Conservation (phyloP, 2,888 invertebrate genomes). For the Autographa pulchrina region DNA sequence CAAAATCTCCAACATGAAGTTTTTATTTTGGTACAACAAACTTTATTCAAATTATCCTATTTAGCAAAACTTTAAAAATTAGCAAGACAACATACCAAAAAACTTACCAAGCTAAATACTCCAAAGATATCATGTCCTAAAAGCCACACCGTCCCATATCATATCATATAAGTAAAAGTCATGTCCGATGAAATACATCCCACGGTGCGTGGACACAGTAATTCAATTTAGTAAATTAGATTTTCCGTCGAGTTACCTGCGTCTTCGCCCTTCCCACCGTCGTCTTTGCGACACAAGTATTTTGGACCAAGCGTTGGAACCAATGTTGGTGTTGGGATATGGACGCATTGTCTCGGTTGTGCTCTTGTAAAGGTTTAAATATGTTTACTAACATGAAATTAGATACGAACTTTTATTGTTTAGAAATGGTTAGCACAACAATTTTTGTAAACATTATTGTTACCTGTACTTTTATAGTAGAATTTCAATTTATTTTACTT, state of each 20-base stretch:
- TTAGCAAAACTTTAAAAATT: neutral
- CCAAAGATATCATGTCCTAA: constrained; percentile 7
- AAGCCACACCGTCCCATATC: constrained; percentile 28
- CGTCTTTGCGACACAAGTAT: constrained; percentile 64
- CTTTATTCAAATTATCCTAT: too few relatives aligned
- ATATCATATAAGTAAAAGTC: constrained; percentile 36
- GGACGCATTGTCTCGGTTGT: neutral
- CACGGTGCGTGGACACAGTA: constrained; percentile 80
- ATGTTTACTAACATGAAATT: too few relatives aligned
- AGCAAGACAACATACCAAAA: neutral
- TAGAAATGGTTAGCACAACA: too few relatives aligned
- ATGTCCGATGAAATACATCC: constrained; percentile 65
- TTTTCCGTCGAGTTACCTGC: constrained; percentile 87
- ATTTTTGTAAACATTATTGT: too few relatives aligned
- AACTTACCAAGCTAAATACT: neutral
- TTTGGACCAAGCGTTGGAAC: constrained; percentile 65
- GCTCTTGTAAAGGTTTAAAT: neutral
- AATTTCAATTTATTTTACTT: too few relatives aligned
- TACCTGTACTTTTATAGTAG: too few relatives aligned
- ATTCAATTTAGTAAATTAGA: constrained; percentile 88
- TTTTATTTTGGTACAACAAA: too few relatives aligned
- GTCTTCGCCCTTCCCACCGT: constrained; percentile 72
- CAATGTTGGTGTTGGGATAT: constrained; percentile 58
- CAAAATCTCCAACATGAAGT: too few relatives aligned
- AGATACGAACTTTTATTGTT: neutral